These are phyloP conservation scores for Archocentrus centrarchus DNA, from an alignment of 2,113 vertebrate species.

Conservation along the genomic window DNA sequence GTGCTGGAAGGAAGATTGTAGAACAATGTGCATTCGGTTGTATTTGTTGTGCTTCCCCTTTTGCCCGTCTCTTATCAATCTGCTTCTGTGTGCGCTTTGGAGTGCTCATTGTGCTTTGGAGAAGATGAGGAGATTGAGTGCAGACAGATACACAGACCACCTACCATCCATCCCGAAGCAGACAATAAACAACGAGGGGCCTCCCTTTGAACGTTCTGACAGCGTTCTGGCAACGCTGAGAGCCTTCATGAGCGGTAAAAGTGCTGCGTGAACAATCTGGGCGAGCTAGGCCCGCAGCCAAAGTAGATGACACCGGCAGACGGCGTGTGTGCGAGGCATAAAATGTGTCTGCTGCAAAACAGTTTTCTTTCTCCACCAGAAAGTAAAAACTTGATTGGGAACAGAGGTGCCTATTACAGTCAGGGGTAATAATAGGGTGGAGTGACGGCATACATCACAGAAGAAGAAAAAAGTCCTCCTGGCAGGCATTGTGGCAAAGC, in stretches of 20 bases:
- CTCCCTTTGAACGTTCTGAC: conserved; percentile 43
- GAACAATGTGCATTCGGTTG: conserved; percentile 18
- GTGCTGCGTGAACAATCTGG: conserved; percentile 63
- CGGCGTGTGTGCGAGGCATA: conserved; percentile 41
- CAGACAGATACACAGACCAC: conserved; percentile 48
- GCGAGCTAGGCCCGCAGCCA: conserved; percentile 53
- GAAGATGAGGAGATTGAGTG: conserved; percentile 22
- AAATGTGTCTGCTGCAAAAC: conserved; percentile 66
- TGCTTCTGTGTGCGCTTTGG: not conserved
- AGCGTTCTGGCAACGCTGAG: conserved; percentile 22
- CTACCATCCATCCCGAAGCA: conserved; percentile 42
- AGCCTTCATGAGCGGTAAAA: conserved; percentile 49
- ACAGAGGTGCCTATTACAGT: conserved; percentile 75
- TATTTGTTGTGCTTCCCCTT: not conserved
- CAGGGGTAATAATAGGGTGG: conserved; percentile 74
- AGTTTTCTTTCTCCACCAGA: conserved; percentile 63
- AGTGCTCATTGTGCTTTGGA: conserved; percentile 39
- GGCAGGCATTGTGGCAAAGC: conserved; percentile 36
- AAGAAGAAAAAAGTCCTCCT: conserved; percentile 53
- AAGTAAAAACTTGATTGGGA: conserved; percentile 75
- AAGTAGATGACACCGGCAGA: conserved; percentile 58
- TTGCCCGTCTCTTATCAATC: conserved; percentile 12
- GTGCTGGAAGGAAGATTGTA: not conserved
- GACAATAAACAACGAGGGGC: conserved; percentile 41
- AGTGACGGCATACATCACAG: conserved; percentile 57